A percentile compares a stretch with the other conserved stretches of the same genome.
phyloP scores from a whole-genome alignment of 1,140 invertebrate species.

The Diorhabda sublineata region DNA sequence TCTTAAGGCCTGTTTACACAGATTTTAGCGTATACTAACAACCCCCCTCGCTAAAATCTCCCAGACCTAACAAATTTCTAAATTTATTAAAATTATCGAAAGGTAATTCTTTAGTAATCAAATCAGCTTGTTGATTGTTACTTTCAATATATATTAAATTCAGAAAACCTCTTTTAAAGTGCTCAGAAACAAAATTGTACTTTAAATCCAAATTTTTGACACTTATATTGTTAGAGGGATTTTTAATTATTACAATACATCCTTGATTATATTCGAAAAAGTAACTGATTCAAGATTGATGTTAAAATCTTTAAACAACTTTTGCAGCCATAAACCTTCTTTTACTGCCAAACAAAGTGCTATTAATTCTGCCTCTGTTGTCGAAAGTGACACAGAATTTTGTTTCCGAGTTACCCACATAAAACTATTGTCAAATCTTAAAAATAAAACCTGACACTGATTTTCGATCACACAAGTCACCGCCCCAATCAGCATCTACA shows the following conservation, averaged over 20 bases:
- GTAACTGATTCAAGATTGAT: neutral
- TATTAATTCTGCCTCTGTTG: neutral
- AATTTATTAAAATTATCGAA: too few species aligned
- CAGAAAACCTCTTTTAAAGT: conserved; percentile 1
- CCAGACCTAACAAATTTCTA: too few species aligned
- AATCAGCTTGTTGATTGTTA: too few species aligned
- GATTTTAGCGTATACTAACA: too few species aligned
- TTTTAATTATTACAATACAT: neutral
- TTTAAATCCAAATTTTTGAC: conserved; percentile 6
- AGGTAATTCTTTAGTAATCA: too few species aligned
- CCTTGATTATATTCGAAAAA: conserved; percentile 5
- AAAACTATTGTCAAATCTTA: neutral
- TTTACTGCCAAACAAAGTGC: neutral
- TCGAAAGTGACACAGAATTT: neutral
- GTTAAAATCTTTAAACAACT: neutral
- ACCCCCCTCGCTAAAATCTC: too few species aligned
- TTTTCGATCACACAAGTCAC: neutral
- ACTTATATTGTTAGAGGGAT: too few species aligned
- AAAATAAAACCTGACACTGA: neutral
- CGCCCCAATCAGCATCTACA: neutral
- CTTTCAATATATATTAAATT: neutral
- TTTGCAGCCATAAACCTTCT: neutral
- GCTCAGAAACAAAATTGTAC: conserved; percentile 7
- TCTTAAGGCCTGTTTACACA: too few species aligned
- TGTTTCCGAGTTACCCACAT: neutral